Evolutionary conservation across 2,797 vertebrate genomes (phyloP).

Genomic region (Notoglanidium macrostoma): DNA sequence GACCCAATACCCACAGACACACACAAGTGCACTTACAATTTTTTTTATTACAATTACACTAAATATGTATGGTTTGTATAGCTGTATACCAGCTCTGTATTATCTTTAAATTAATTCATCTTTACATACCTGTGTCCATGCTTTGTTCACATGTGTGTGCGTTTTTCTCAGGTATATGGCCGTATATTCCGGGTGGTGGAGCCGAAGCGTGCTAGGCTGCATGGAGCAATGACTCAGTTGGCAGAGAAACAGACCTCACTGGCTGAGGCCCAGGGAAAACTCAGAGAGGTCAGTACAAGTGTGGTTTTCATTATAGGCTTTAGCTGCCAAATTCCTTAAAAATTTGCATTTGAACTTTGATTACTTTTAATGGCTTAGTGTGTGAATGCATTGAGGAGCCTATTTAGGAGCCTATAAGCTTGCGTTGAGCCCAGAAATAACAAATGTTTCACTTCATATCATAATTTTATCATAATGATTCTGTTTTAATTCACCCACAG

Average conservation of each 20-base stretch:
- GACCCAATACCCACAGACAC: background rate
- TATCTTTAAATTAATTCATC: background rate
- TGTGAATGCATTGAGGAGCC: background rate
- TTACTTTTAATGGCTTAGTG: background rate
- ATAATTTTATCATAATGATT: background rate
- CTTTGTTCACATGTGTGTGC: slow-evolving; percentile 27
- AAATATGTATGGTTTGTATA: background rate
- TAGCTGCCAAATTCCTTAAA: background rate
- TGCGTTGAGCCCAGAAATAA: background rate
- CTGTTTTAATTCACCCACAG: background rate
- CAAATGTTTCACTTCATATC: background rate
- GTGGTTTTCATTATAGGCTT: background rate
- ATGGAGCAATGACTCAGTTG: slow-evolving; percentile 75
- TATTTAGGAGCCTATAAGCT: background rate
- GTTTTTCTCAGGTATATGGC: slow-evolving; percentile 79
- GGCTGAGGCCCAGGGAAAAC: slow-evolving; percentile 81
- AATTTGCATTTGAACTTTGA: background rate
- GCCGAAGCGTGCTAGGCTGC: slow-evolving; percentile 81
- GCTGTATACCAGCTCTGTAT: background rate
- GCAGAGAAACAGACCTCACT: slow-evolving; percentile 83
- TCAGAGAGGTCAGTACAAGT: slow-evolving; percentile 72
- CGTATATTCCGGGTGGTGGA: slow-evolving; percentile 83
- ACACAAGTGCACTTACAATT: no score
- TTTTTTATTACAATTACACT: background rate
- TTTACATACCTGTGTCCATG: background rate